Evolutionary conservation across 1,140 invertebrate genomes (phyloP).

Genomic region (Apis dorsata): DNA sequence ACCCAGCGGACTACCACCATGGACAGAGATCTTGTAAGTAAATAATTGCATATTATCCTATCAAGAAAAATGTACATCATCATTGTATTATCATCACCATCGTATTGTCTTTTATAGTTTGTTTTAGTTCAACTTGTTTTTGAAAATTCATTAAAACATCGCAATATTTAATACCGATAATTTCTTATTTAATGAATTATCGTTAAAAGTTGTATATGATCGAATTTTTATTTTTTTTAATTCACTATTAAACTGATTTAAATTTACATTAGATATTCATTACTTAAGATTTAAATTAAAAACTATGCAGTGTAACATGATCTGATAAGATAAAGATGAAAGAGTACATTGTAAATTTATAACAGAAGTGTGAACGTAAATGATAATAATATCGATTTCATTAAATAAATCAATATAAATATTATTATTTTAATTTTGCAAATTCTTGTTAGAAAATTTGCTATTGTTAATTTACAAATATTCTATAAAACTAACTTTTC

Average conservation of each 20-base stretch:
- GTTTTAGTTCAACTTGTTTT: neutral
- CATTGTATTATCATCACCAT: neutral
- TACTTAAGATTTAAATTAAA: neutral
- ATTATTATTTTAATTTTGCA: neutral
- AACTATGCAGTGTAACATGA: slow-evolving; percentile 44
- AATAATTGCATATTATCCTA: slow-evolving; percentile 42
- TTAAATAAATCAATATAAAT: neutral
- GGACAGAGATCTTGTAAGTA: slow-evolving; percentile 76
- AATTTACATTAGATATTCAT: neutral
- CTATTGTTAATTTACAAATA: neutral
- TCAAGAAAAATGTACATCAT: neutral
- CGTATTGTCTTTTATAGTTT: neutral
- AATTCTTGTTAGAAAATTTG: neutral
- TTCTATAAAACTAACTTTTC: neutral
- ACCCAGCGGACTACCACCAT: slow-evolving; percentile 76
- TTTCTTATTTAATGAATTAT: neutral
- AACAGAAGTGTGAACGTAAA: slow-evolving; percentile 27
- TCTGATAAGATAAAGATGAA: slow-evolving; percentile 59
- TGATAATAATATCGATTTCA: neutral
- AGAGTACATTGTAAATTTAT: slow-evolving; percentile 43
- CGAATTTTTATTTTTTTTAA: neutral
- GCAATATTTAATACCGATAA: neutral
- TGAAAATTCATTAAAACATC: neutral
- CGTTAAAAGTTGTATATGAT: neutral
- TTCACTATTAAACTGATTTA: neutral